A percentile compares a stretch with the other conserved stretches of the same genome.
These are phyloP conservation scores for Anabas testudineus DNA, from an alignment of 2,797 vertebrate species.

Conservation along the genomic window DNA sequence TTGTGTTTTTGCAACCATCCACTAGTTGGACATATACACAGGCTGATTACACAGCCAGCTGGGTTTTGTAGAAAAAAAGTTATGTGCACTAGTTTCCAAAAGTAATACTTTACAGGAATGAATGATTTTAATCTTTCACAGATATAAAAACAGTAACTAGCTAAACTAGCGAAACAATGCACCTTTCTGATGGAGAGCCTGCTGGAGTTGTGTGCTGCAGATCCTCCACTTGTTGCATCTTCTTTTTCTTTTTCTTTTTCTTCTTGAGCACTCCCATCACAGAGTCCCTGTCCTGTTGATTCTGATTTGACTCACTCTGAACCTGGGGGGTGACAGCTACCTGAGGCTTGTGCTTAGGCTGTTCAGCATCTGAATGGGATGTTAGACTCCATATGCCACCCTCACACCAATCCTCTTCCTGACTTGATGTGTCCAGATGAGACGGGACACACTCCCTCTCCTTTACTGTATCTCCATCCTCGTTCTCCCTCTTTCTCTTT, in stretches of 20 bases:
- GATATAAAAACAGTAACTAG: not conserved
- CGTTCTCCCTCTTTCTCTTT: slow-evolving; percentile 71
- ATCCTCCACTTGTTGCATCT: slow-evolving; percentile 46
- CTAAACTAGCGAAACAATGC: not conserved
- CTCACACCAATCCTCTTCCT: slow-evolving; percentile 86
- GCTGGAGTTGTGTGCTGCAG: slow-evolving; percentile 42
- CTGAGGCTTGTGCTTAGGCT: slow-evolving; percentile 28
- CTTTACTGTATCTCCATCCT: not conserved
- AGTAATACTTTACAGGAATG: not conserved
- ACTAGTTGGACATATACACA: not conserved
- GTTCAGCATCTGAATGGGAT: slow-evolving; percentile 24
- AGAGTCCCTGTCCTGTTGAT: slow-evolving; percentile 30
- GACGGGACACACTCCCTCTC: slow-evolving; percentile 49
- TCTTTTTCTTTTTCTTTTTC: slow-evolving; percentile 77
- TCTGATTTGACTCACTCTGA: slow-evolving; percentile 12
- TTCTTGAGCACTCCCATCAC: slow-evolving; percentile 63
- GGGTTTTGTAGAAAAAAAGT: slow-evolving; percentile 22
- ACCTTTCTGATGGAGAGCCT: slow-evolving; percentile 69
- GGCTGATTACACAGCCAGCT: not conserved
- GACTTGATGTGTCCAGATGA: slow-evolving; percentile 64
- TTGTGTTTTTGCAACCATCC: too few relatives aligned
- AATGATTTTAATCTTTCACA: not conserved
- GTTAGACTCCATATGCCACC: slow-evolving; percentile 80
- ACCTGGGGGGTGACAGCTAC: not conserved
- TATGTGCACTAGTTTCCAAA: too few relatives aligned